Evolutionary conservation across 2,888 invertebrate species (phyloP).

Genomic region (Apamea monoglypha): DNA sequence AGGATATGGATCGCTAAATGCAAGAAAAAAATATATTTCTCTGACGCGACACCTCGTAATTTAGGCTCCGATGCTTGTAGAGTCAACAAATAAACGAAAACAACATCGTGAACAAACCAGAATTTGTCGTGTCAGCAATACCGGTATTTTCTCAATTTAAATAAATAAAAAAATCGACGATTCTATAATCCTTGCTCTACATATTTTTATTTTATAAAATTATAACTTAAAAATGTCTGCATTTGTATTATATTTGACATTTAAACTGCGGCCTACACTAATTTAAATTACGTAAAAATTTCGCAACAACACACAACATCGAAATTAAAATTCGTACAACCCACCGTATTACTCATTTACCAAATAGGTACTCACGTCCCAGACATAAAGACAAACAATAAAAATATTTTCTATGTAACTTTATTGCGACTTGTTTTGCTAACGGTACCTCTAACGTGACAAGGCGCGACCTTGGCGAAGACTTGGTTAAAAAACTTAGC

Average conservation of each 20-base stretch:
- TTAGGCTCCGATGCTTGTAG: constrained; percentile 18
- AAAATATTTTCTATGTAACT: constrained; percentile 57
- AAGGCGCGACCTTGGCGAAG: constrained; percentile 57
- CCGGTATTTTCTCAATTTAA: too few relatives aligned
- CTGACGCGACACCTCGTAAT: constrained; percentile 39
- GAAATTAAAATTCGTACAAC: constrained; percentile 9
- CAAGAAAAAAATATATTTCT: constrained; percentile 45
- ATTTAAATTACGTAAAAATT: constrained; percentile 29
- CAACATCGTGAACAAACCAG: too few relatives aligned
- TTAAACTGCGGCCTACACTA: not conserved
- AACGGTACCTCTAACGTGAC: constrained; percentile 60
- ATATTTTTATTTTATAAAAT: not conserved
- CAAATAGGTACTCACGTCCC: constrained; percentile 54
- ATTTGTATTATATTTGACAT: not conserved
- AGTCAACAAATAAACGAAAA: constrained; percentile 23
- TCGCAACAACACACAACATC: not conserved
- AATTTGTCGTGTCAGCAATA: too few relatives aligned
- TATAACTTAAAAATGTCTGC: not conserved
- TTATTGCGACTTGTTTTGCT: constrained; percentile 56
- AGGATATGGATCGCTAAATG: constrained; percentile 33
- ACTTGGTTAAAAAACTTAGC: constrained; percentile 63
- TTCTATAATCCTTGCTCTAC: not conserved
- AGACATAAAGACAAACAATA: constrained; percentile 52
- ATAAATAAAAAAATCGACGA: too few relatives aligned
- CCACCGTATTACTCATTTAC: constrained; percentile 35